Evolutionary conservation across 2,113 vertebrate species (phyloP).

Genomic region (Seriola rivoliana): DNA sequence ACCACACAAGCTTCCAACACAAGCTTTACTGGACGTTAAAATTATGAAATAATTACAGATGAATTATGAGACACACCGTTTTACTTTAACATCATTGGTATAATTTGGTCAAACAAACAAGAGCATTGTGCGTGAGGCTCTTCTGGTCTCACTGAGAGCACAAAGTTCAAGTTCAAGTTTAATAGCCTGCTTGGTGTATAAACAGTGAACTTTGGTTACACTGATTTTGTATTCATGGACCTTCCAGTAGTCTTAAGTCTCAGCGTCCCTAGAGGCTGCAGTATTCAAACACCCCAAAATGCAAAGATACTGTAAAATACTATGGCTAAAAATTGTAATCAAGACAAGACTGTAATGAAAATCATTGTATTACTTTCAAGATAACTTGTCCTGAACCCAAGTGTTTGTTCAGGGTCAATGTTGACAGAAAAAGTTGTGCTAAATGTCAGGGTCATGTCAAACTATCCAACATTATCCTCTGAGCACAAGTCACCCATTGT

Average conservation of each 20-base stretch:
- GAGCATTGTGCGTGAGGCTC: background rate
- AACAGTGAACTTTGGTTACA: background rate
- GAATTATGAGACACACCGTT: background rate
- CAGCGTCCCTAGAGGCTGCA: background rate
- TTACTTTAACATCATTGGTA: background rate
- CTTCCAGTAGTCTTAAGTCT: background rate
- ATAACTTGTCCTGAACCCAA: background rate
- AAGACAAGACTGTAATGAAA: too few species aligned
- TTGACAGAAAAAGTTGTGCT: background rate
- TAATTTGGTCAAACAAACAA: background rate
- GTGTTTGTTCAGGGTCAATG: background rate
- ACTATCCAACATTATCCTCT: too few species aligned
- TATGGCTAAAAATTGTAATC: too few species aligned
- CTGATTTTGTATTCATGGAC: background rate
- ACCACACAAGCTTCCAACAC: too few species aligned
- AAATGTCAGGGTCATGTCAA: background rate
- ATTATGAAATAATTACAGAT: too few species aligned
- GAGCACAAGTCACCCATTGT: too few species aligned
- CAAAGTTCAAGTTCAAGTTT: background rate
- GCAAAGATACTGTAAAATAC: too few species aligned
- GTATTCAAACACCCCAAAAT: background rate
- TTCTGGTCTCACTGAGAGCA: background rate
- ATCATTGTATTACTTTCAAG: too few species aligned
- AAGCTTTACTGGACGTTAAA: background rate
- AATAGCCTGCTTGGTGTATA: background rate